Conservation (phyloP, 2,113 vertebrate genomes). For the Cinclus cinclus region DNA sequence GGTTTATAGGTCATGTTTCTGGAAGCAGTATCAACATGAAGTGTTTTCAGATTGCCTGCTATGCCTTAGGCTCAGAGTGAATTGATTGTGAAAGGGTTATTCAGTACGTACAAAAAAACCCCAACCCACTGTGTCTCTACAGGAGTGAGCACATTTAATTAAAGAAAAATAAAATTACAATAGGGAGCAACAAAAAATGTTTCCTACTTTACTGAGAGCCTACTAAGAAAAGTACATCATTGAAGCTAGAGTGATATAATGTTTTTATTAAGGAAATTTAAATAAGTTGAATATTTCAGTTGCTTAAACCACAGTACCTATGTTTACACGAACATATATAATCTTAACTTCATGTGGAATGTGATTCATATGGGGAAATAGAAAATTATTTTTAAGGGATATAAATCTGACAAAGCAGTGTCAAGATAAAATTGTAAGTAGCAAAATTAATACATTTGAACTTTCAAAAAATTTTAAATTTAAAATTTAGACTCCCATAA, state of each 20-base stretch:
- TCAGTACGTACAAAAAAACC: background rate
- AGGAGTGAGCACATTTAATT: background rate
- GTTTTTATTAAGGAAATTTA: background rate
- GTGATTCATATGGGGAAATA: background rate
- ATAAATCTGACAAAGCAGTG: background rate
- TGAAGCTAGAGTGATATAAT: background rate
- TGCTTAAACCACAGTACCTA: background rate
- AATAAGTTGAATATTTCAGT: background rate
- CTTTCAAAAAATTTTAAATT: background rate
- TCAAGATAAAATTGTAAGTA: background rate
- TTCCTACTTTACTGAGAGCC: background rate
- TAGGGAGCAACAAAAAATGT: background rate
- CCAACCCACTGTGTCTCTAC: background rate
- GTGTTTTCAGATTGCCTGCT: background rate
- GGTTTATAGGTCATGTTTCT: conserved; percentile 35
- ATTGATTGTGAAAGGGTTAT: background rate
- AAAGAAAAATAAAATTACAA: background rate
- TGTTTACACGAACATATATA: background rate
- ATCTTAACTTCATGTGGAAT: background rate
- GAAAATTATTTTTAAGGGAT: background rate
- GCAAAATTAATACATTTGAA: background rate
- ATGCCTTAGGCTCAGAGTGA: background rate
- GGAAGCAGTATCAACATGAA: conserved; percentile 1
- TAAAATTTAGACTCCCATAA: background rate
- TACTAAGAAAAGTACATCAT: background rate